Evolutionary conservation across 2,113 vertebrate genomes (phyloP), one percentile per base, ranked within the genome.

Genomic region (Collichthys lucidus): DNA sequence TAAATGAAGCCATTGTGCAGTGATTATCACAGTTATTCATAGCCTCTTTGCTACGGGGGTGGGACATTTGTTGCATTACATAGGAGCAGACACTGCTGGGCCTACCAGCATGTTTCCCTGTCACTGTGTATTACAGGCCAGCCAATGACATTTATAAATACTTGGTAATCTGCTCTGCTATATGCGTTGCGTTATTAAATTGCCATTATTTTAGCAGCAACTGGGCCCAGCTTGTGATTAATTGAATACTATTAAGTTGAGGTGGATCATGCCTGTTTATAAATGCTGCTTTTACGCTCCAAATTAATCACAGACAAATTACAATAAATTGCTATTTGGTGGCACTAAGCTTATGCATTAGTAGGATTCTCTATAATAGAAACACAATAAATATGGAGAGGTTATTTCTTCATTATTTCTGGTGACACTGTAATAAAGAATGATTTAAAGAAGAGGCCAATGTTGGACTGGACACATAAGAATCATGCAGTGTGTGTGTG

Each of bases 21-120:
- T 92, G 92, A 94, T 94, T 93, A 94, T 95, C 90, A 83, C 92
- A 88, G 91, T 93, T 94, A 95, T 95, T 95, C 93, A 94, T 92
- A 93, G 94, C 82, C 76, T 81, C 91, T 82, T 78, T 79, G 77
- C 90, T 89, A 85, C 89, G 92, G 82, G 84, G 89, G 92, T 79
- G 86, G 77, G 85, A 89, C 92, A 93, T 94, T 90, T 93, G 89
- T 93, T 92, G 91, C 93, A 91, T 93, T 93, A 90, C 92, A 92
- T 89, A 82, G 87, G 74, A 91, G 90, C 79, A 92, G 88, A 92
- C 92, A 92, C 89, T 87, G 71, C 86, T 80, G 83, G 91, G 89
- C 78, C 83, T 26, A 86, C 89, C 53, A 26, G 17, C 74, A 85
- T 91, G 90, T 91, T 93, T 91, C 61, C 86, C 87, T 92, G 93